Evolutionary conservation across 2,888 invertebrate genomes (phyloP).

Genomic region (Trissolcus japonicus): DNA sequence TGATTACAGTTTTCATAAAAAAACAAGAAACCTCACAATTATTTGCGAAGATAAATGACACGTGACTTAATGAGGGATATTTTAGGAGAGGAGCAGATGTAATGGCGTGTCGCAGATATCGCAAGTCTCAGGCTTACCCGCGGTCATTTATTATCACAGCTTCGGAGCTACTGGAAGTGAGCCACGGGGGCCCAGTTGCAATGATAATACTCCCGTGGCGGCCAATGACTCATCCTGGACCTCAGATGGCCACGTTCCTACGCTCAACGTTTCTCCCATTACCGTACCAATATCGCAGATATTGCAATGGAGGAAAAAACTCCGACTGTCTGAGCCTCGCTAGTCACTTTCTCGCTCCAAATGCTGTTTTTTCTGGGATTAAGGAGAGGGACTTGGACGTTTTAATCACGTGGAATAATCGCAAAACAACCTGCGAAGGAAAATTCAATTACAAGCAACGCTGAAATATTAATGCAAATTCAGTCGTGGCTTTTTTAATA

Average conservation of each 20-base stretch:
- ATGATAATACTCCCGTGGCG: conserved; percentile 67
- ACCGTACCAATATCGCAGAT: conserved; percentile 64
- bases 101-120: conserved; percentile 59
- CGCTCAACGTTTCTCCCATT: conserved; percentile 67
- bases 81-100: conserved; percentile 56
- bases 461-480: conserved; percentile 33
- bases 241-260: conserved; percentile 68
- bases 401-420: conserved; percentile 48
- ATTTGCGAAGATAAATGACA: conserved; percentile 49
- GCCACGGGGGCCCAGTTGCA: conserved; percentile 65
- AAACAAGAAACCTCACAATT: conserved; percentile 38
- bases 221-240: conserved; percentile 71
- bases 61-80: conserved; percentile 56
- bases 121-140: conserved; percentile 60
- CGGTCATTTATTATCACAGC: conserved; percentile 67
- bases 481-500: neutral
- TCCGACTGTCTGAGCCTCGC: conserved; percentile 35
- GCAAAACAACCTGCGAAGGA: conserved; percentile 16
- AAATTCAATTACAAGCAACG: conserved; percentile 41
- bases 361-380: conserved; percentile 37
- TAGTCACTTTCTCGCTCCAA: conserved; percentile 31
- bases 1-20: conserved; percentile 23
- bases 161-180: conserved; percentile 63
- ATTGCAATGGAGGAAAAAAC: conserved; percentile 51
- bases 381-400: conserved; percentile 20